Percentiles rank a stretch among this genome's conserved stretches.
phyloP scores from a whole-genome alignment of 2,113 vertebrate species.

The Ictalurus furcatus region DNA sequence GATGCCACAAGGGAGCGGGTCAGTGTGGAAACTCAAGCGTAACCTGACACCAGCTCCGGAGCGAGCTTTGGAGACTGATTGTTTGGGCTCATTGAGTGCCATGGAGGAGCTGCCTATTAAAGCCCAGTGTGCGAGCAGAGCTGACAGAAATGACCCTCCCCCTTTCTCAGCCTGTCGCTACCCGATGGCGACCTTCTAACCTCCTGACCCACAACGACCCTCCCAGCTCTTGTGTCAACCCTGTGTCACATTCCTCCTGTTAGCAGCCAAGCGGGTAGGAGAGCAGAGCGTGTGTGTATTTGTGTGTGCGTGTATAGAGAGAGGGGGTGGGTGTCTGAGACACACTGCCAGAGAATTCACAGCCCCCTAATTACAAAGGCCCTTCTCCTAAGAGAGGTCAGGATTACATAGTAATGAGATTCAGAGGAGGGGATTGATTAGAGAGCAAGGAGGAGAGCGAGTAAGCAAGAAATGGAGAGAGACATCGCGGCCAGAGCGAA shows the following conservation, averaged over 20 bases:
- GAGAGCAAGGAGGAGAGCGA: conserved; percentile 41
- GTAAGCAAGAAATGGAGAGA: conserved; percentile 38
- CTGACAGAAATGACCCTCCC: conserved; percentile 40
- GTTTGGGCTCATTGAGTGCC: conserved; percentile 44
- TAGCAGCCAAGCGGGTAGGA: conserved; percentile 40
- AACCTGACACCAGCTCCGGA: conserved; percentile 49
- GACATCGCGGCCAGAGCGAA: background rate
- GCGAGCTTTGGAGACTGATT: conserved; percentile 46
- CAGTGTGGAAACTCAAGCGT: conserved; percentile 55
- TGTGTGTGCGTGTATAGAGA: conserved; percentile 55
- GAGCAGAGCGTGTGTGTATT: conserved; percentile 40
- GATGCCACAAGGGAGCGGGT: conserved; percentile 42
- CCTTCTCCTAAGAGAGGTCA: conserved; percentile 55
- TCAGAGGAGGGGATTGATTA: conserved; percentile 55
- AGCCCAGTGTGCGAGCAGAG: conserved; percentile 47
- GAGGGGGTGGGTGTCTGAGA: conserved; percentile 43
- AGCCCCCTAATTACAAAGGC: conserved; percentile 57
- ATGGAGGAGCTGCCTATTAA: conserved; percentile 51
- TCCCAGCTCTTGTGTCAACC: conserved; percentile 54
- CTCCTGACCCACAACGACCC: conserved; percentile 49
- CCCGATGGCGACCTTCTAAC: conserved; percentile 44
- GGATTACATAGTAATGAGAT: conserved; percentile 58
- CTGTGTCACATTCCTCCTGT: conserved; percentile 62
- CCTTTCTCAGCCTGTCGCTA: conserved; percentile 45
- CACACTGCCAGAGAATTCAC: conserved; percentile 50